Percentiles rank a stretch among this genome's conserved stretches.
These are phyloP conservation scores for Drosophila rellima DNA, from an alignment of 2,888 invertebrate genomes.

Conservation along the genomic window DNA sequence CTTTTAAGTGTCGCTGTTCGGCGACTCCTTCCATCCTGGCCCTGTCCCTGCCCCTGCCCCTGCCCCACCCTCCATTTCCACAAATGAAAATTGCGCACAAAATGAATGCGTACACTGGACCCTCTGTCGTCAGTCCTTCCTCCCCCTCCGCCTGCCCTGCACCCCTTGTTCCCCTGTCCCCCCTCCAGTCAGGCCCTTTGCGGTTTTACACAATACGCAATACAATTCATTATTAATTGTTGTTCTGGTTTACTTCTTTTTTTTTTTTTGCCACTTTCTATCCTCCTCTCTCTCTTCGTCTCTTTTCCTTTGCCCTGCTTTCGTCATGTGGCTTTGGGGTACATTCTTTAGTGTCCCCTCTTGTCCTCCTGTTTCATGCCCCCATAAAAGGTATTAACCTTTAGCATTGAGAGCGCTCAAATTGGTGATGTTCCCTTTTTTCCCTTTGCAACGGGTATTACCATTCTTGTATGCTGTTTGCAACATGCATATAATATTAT, in stretches of 20 bases:
- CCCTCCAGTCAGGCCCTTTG: slow-evolving; percentile 33
- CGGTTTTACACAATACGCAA: slow-evolving; percentile 76
- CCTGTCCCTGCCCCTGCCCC: too few relatives aligned
- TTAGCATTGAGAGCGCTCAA: slow-evolving; percentile 49
- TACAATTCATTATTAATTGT: slow-evolving; percentile 83
- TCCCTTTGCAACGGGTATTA: not conserved
- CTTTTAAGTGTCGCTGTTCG: slow-evolving; percentile 46
- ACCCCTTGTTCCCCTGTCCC: not conserved
- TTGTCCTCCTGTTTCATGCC: not conserved
- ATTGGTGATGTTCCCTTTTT: slow-evolving; percentile 26
- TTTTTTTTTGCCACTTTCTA: slow-evolving; percentile 15
- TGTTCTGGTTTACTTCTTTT: slow-evolving; percentile 64
- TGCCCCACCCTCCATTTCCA: not conserved
- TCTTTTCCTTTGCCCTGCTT: not conserved
- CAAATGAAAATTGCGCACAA: slow-evolving; percentile 61
- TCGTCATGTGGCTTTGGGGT: slow-evolving; percentile 13
- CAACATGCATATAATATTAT: too few relatives aligned
- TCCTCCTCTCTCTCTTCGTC: slow-evolving; percentile 3
- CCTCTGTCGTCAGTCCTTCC: slow-evolving; percentile 8
- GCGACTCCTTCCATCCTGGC: not conserved
- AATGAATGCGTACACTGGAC: slow-evolving; percentile 72
- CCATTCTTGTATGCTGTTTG: slow-evolving; percentile 2
- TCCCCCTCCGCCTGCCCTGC: not conserved
- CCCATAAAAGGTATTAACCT: slow-evolving; percentile 64
- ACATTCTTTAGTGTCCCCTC: not conserved